Percentiles rank a stretch among this genome's conserved stretches.
phyloP scores from a whole-genome alignment of 2,113 vertebrate species.

The Spea bombifrons region DNA sequence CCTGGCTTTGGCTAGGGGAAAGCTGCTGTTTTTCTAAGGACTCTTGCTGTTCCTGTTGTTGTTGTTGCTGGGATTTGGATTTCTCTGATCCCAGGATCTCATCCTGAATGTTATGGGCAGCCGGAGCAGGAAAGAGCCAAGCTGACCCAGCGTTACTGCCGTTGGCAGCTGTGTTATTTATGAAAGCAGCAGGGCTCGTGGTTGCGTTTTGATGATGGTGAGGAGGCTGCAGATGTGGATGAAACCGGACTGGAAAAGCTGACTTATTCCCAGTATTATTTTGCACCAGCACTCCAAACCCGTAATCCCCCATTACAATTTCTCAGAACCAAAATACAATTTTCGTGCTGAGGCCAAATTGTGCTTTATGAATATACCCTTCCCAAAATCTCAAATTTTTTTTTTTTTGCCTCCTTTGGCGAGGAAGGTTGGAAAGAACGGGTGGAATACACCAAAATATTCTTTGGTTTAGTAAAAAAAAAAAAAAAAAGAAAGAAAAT shows the following conservation, averaged over 20 bases:
- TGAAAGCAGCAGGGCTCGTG: conserved; percentile 90
- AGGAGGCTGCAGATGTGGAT: conserved; percentile 95
- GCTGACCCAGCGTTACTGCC: conserved; percentile 91
- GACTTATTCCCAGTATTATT: conserved; percentile 97
- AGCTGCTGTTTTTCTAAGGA: conserved; percentile 90
- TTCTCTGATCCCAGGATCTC: conserved; percentile 96
- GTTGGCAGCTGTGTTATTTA: conserved; percentile 93
- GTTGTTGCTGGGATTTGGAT: conserved; percentile 82
- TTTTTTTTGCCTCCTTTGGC: conserved; percentile 55
- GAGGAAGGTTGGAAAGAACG: conserved; percentile 48
- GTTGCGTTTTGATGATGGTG: conserved; percentile 92
- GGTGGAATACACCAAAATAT: conserved; percentile 64
- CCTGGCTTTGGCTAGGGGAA: conserved; percentile 85
- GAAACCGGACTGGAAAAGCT: conserved; percentile 95
- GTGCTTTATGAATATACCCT: conserved; percentile 42
- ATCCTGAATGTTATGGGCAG: conserved; percentile 97
- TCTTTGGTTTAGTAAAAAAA: conserved; percentile 77
- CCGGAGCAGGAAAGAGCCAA: conserved; percentile 93
- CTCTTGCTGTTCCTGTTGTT: conserved; percentile 90
- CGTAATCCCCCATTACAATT: conserved; percentile 98
- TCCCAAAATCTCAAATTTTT: background rate
- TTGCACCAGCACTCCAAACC: conserved; percentile 99
- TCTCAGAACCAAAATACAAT: conserved; percentile 48
- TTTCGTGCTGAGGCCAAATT: conserved; percentile 58
- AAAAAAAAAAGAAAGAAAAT: too few species aligned